These are phyloP conservation scores for Vanacampus margaritifer DNA, from an alignment of 2,113 vertebrate genomes.

Conservation along the genomic window DNA sequence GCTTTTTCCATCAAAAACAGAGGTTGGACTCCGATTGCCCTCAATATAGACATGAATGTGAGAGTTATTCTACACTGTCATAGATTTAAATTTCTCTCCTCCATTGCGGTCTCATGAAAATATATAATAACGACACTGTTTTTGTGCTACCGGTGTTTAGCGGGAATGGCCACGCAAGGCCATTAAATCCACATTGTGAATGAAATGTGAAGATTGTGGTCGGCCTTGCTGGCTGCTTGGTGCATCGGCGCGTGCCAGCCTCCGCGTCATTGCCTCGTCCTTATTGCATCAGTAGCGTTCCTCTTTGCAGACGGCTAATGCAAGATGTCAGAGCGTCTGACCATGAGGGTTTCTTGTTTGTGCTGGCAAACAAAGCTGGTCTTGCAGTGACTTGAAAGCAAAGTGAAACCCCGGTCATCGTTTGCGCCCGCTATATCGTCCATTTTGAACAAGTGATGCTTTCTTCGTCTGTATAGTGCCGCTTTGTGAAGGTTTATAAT, in stretches of 20 bases:
- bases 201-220: conserved; percentile 26
- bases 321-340: conserved; percentile 10
- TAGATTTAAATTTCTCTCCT: too few relatives aligned
- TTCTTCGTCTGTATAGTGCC: not conserved
- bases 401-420: not conserved
- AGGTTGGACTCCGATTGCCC: too few relatives aligned
- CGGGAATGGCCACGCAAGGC: too few relatives aligned
- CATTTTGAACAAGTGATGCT: not conserved
- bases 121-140: too few relatives aligned
- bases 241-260: conserved; percentile 15
- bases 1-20: too few relatives aligned
- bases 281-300: conserved; percentile 20
- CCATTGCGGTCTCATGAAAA: too few relatives aligned
- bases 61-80: too few relatives aligned
- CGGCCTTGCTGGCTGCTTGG: not conserved
- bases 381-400: conserved; percentile 32
- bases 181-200: conserved; percentile 21
- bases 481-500: not conserved
- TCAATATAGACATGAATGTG: too few relatives aligned
- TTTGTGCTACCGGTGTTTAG: too few relatives aligned
- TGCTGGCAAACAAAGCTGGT: conserved; percentile 17
- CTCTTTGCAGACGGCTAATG: conserved; percentile 15
- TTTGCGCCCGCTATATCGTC: not conserved
- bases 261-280: conserved; percentile 25
- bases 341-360: conserved; percentile 21